Percentiles rank a stretch among this genome's conserved stretches.
phyloP scores from a whole-genome alignment of 2,888 invertebrate genomes.

The Ceramica pisi region DNA sequence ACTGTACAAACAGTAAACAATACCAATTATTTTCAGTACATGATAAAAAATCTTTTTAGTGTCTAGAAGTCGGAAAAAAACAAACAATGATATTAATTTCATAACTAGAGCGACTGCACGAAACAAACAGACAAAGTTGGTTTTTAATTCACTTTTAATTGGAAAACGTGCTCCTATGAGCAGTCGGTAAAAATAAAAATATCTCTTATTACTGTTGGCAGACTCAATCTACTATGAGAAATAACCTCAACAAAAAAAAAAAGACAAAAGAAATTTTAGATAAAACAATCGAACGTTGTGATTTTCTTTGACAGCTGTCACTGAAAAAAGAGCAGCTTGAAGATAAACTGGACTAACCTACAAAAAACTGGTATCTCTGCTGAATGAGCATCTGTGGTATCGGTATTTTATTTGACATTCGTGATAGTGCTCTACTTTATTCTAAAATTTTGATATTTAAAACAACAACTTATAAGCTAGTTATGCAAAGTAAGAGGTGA shows the following conservation, averaged over 20 bases:
- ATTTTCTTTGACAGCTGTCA: slow-evolving; percentile 22
- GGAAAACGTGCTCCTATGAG: slow-evolving; percentile 65
- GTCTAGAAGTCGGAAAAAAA: slow-evolving; percentile 26
- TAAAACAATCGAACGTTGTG: no score
- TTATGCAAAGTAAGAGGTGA: no score
- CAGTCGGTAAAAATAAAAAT: slow-evolving; percentile 42
- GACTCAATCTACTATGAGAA: slow-evolving; percentile 7
- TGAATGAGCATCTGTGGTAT: neutral
- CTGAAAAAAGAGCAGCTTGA: neutral
- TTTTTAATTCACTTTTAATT: slow-evolving; percentile 69
- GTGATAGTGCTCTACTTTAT: no score
- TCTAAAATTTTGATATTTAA: no score
- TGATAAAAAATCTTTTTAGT: slow-evolving; percentile 3
- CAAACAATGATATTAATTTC: slow-evolving; percentile 49
- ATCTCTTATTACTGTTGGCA: slow-evolving; percentile 17
- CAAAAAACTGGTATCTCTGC: slow-evolving; percentile 1
- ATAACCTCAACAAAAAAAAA: slow-evolving; percentile 2
- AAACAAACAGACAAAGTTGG: slow-evolving; percentile 46
- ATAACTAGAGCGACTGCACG: slow-evolving; percentile 25
- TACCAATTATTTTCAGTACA: slow-evolving; percentile 12
- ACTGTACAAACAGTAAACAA: slow-evolving; percentile 9
- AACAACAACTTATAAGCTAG: no score
- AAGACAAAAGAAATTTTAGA: no score
- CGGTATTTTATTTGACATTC: neutral
- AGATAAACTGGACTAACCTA: slow-evolving; percentile 1